Evolutionary conservation across 1,140 invertebrate species (phyloP).

Genomic region (Ceratina japonica): DNA sequence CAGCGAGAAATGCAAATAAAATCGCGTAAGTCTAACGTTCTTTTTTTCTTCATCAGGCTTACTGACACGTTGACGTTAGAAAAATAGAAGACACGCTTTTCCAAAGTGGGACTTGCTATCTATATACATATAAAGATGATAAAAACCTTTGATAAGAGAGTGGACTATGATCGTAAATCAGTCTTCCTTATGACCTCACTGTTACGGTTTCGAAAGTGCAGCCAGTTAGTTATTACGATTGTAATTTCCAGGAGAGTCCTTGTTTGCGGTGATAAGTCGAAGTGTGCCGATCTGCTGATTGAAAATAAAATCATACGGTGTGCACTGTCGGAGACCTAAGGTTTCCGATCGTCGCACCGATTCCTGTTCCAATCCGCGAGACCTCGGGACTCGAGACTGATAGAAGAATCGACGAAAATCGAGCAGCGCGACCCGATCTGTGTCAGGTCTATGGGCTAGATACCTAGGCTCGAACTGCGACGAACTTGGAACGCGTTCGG

Average conservation of each 20-base stretch:
- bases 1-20: slow-evolving; percentile 2
- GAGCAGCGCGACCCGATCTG: neutral
- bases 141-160: too few relatives aligned
- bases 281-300: slow-evolving; percentile 10
- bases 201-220: too few relatives aligned
- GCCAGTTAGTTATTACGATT: too few relatives aligned
- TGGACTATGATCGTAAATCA: too few relatives aligned
- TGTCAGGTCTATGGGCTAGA: neutral
- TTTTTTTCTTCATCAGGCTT: neutral
- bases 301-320: neutral
- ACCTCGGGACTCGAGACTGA: too few relatives aligned
- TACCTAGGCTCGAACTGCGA: too few relatives aligned
- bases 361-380: neutral
- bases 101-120: too few relatives aligned
- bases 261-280: neutral
- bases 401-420: neutral
- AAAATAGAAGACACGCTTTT: neutral
- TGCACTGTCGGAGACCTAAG: too few relatives aligned
- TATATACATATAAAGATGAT: too few relatives aligned
- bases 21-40: neutral
- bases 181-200: too few relatives aligned
- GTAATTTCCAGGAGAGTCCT: neutral
- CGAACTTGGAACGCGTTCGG: neutral
- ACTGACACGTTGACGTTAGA: too few relatives aligned
- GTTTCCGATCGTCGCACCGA: neutral